Percentiles rank a stretch among this genome's conserved stretches.
phyloP scores from a whole-genome alignment of 2,113 vertebrate species.

The Oryzias javanicus region DNA sequence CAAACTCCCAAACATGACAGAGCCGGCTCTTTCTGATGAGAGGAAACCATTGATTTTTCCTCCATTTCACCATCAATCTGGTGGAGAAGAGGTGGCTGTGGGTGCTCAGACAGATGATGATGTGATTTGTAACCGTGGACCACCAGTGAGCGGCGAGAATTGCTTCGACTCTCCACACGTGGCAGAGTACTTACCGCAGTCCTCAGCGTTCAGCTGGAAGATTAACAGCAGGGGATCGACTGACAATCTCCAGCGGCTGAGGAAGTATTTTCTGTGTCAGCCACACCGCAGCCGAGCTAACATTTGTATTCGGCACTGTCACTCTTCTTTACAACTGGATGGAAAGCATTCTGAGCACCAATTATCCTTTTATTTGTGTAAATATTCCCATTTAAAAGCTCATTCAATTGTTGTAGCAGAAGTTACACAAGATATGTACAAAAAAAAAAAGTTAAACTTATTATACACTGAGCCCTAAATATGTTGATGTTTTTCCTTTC shows the following conservation, averaged over 20 bases:
- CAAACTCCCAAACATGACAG: conserved; percentile 77
- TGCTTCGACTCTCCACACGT: conserved; percentile 59
- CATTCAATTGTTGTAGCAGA: neutral
- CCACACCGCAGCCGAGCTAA: conserved; percentile 35
- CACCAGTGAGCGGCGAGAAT: conserved; percentile 64
- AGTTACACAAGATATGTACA: neutral
- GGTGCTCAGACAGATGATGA: conserved; percentile 74
- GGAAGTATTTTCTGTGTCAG: conserved; percentile 57
- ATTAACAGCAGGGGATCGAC: conserved; percentile 65
- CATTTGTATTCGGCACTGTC: conserved; percentile 41
- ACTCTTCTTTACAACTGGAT: conserved; percentile 4
- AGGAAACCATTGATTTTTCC: conserved; percentile 81
- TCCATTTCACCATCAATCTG: conserved; percentile 79
- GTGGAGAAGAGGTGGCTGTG: conserved; percentile 65
- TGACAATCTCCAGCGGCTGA: conserved; percentile 64
- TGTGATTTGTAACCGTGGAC: conserved; percentile 77
- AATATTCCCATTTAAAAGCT: too few relatives aligned
- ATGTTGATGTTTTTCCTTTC: too few relatives aligned
- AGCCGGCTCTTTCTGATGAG: conserved; percentile 68
- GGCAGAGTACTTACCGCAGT: conserved; percentile 49
- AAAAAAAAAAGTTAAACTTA: neutral
- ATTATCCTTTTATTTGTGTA: too few relatives aligned
- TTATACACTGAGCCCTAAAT: neutral
- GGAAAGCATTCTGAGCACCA: neutral
- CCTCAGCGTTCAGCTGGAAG: conserved; percentile 61